phyloP scores from a whole-genome alignment of 2,113 vertebrate genomes.

The Gymnobelideus leadbeateri region DNA sequence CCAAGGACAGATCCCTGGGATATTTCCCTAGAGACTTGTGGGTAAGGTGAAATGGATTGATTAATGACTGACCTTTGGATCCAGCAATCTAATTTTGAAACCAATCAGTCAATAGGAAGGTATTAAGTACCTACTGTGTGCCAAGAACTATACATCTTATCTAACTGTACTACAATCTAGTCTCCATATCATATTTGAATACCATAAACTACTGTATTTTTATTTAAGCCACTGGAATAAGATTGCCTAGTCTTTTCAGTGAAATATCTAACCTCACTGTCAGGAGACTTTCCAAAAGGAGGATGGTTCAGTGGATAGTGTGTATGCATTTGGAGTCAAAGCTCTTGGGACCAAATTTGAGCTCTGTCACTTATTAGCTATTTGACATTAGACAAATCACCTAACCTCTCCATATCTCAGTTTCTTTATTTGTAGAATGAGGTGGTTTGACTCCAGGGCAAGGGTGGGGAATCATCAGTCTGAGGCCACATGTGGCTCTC shows the following conservation, averaged over 20 bases:
- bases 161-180: not conserved
- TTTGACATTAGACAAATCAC: not conserved
- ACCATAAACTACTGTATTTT: constrained; percentile 21
- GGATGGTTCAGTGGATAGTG: not conserved
- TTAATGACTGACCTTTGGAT: not conserved
- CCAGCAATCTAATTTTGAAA: not conserved
- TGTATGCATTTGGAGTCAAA: not conserved
- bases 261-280: not conserved
- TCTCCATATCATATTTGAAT: not conserved
- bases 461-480: no score
- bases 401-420: not conserved
- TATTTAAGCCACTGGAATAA: not conserved
- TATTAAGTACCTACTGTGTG: not conserved
- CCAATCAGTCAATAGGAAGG: not conserved
- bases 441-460: not conserved
- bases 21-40: not conserved
- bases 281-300: not conserved
- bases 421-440: not conserved
- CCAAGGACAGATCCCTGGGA: not conserved
- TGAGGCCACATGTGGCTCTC: no score
- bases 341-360: constrained; percentile 17
- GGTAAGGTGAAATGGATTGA: not conserved
- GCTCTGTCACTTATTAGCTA: not conserved
- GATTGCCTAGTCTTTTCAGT: not conserved
- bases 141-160: not conserved